These are phyloP conservation scores for Clarias pachynema DNA, from an alignment of 2,797 vertebrate species.

Conservation along the genomic window DNA sequence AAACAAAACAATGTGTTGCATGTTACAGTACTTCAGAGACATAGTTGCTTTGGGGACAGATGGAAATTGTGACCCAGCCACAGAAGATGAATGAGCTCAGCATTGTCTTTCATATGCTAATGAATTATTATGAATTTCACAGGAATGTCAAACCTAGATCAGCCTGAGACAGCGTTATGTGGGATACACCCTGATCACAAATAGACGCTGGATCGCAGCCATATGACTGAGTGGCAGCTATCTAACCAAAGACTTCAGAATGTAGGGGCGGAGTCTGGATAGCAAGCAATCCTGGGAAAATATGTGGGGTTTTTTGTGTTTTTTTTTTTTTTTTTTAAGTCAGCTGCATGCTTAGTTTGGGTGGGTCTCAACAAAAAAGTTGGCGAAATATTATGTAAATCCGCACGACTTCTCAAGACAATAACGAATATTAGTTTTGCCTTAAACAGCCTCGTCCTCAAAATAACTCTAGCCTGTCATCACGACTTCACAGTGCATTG, in stretches of 20 bases:
- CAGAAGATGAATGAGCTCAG: not conserved
- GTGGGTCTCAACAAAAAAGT: slow-evolving; percentile 20
- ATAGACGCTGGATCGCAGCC: slow-evolving; percentile 54
- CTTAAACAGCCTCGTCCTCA: not conserved
- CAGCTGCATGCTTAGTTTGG: slow-evolving; percentile 37
- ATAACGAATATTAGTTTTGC: not conserved
- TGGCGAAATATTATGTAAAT: not conserved
- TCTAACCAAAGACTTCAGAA: slow-evolving; percentile 37
- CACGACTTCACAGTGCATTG: not conserved
- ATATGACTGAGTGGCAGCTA: slow-evolving; percentile 54
- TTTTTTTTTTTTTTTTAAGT: slow-evolving; percentile 50
- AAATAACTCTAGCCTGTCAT: not conserved
- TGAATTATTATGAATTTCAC: not conserved
- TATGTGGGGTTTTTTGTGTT: slow-evolving; percentile 46
- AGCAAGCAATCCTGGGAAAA: slow-evolving; percentile 45
- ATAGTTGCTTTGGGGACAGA: not conserved
- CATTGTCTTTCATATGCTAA: not conserved
- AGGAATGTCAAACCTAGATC: not conserved
- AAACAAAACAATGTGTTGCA: not conserved
- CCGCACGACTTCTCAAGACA: not conserved
- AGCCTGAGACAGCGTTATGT: not conserved
- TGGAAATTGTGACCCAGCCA: not conserved
- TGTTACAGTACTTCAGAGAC: not conserved
- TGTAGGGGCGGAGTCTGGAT: slow-evolving; percentile 16
- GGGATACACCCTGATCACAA: slow-evolving; percentile 40